Evolutionary conservation across 2,888 invertebrate genomes (phyloP).

Genomic region (Epicampocera succincta): DNA sequence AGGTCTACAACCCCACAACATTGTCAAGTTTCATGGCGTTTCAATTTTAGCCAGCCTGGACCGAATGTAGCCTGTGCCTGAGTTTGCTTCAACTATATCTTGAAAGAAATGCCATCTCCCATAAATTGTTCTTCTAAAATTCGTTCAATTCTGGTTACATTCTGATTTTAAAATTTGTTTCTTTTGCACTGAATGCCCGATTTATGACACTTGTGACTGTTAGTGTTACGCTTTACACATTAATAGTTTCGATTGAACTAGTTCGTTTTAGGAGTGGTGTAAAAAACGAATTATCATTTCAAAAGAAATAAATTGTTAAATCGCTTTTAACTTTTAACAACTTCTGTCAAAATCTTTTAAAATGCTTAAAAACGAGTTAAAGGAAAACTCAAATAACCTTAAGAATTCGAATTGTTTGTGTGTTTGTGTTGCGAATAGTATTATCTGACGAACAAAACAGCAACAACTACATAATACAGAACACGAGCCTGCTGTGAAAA

Average conservation of each 20-base stretch:
- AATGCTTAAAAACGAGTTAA: slow-evolving; percentile 34
- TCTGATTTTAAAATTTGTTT: neutral
- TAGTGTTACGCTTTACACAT: neutral
- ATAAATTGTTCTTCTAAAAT: no score
- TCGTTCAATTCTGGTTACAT: no score
- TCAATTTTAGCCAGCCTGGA: no score
- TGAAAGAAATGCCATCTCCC: no score
- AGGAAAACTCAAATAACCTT: slow-evolving; percentile 37
- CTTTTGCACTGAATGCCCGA: neutral
- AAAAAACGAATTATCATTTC: slow-evolving; percentile 3
- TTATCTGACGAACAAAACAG: slow-evolving; percentile 31
- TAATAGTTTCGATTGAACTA: slow-evolving; percentile 2
- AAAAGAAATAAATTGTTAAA: slow-evolving; percentile 29
- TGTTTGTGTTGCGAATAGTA: slow-evolving; percentile 54
- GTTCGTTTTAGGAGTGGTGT: neutral
- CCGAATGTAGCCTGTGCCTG: no score
- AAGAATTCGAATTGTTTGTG: slow-evolving; percentile 47
- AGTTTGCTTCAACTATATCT: no score
- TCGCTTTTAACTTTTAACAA: slow-evolving; percentile 50
- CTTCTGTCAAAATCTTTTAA: slow-evolving; percentile 53
- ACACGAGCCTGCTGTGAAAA: slow-evolving; percentile 44
- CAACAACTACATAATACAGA: slow-evolving; percentile 11
- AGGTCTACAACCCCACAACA: no score
- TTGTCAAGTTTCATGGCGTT: no score
- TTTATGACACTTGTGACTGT: neutral